phyloP scores from a whole-genome alignment of 2,113 vertebrate genomes.

The Ciconia maguari region DNA sequence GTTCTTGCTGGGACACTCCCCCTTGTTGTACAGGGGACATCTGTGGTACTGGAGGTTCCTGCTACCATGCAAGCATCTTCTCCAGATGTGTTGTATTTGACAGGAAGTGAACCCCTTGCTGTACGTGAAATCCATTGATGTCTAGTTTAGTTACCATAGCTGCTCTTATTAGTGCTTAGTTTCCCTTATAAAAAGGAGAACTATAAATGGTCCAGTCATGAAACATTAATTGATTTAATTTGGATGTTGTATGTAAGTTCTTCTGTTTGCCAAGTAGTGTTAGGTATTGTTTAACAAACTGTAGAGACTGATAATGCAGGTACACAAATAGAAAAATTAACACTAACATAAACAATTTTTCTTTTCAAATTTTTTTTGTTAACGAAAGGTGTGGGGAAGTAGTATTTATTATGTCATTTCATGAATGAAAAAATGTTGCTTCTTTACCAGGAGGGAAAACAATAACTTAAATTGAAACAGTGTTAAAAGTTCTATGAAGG shows the following conservation, averaged over 20 bases:
- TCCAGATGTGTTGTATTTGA: not conserved
- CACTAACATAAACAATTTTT: not conserved
- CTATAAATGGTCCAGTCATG: not conserved
- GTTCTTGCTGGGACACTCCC: not conserved
- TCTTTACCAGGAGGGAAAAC: not conserved
- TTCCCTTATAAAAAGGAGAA: not conserved
- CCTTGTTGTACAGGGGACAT: not conserved
- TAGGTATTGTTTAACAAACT: not conserved
- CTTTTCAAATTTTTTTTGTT: not conserved
- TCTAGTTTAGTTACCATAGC: not conserved
- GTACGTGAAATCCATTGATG: not conserved
- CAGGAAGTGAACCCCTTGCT: not conserved
- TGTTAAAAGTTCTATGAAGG: not conserved
- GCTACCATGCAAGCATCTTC: not conserved
- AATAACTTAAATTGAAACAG: not conserved
- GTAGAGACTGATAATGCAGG: not conserved
- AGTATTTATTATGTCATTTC: not conserved
- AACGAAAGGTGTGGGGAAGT: not conserved
- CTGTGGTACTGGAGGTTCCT: not conserved
- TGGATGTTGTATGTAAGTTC: not conserved
- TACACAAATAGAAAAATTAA: not conserved
- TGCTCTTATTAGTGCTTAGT: not conserved
- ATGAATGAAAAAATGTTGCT: not conserved
- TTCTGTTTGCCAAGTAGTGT: not conserved
- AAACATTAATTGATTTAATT: not conserved